Base-by-base conservation (phyloP, 2,888 invertebrate genomes). In the Chrysotoxum bicinctum region DNA sequence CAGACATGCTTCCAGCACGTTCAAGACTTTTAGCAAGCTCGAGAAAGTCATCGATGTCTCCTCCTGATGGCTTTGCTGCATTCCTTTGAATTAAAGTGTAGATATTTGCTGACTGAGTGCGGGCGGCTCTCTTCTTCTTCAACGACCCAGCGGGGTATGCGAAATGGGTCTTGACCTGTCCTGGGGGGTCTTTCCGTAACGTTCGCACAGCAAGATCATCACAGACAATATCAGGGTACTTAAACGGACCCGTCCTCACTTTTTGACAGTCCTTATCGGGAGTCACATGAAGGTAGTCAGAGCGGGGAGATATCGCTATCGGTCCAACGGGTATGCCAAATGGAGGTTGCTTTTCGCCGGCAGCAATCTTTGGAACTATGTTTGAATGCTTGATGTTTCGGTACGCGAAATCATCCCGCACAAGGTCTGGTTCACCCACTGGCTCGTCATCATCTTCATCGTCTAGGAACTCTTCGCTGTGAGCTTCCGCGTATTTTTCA, bases 301-400 rank as follows among this genome's bases (percentile, higher is more conserved):
- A 96, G 81, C 95, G 95, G 0, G 97, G 94, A 6, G 97, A 96
- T 1, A 95, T 95, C 0, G 96, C 94, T 23, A 97, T 95, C 12
- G 97, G 97, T 2, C 97, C 96, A 43, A 97, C 91, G 0, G 98
- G 98, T 89, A 98, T 98, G 21, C 98, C 98, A 90, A 98, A 98
- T 1, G 96, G 97, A 43, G 97, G 97, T 90, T 98, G 98, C 16
- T 96, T 96, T 69, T 97, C 97, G 3, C 94, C 90, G 4, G 26
- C 40, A 4, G 26, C 19, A 7, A 95, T 94, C 90, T 95, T 95
- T 50, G 95, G 91, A 58, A 94, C 94, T 89, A 94, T 95, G 88
- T 97, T 97, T 10, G 95, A 95, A 90, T 96, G 94, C 89, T 95
- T 95, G 80, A 97, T 94, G 89, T 95, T 97, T 88, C 97, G 94